Base-by-base conservation (phyloP, 1,140 invertebrate species). In the Pseudomyrmex flavicornis region DNA sequence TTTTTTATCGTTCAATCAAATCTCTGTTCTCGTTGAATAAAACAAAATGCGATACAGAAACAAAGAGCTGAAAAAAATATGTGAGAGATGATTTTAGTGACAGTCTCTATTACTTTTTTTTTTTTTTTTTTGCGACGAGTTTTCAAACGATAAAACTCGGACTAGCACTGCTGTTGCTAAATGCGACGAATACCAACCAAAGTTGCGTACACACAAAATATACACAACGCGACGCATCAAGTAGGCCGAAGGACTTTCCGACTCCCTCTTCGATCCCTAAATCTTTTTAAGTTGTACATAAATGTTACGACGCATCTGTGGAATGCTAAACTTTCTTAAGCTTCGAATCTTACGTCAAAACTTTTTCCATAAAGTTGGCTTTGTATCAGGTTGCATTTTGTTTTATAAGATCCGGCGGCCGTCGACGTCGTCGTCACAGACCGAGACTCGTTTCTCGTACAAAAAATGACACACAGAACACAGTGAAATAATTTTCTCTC, bases 231-330 rank as follows among this genome's bases (percentile, higher is more conserved):
- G 8, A 15, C 72, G 35, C 26, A 61, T 17, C 59, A 15, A 12
- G 46, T 15, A 20, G 2, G 61, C 46, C n/a, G 44, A 66, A 10
- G 20, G 10, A 12, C 63, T 66, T 15, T 26, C n/a, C 20, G 46
- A 35, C 5, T 35, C 4, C 35, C 35, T 35, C 35, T 80, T 74
- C 75, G 69, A 86, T 84, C 65, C 52, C 56, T 75, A 75, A 82
- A 87, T 87, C 85, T 85, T 82, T 61, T 85, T 70, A 82, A 70
- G 46, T 85, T 86, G 68, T 59, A 68, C 48, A 56, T 84, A 79
- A 86, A 62, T 62, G 82, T 84, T 68, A 26, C 46, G 62, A 58
- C 70, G 76, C 76, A 82, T 85, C 83, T 82, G 70, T 54, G n/a
- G 58, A 66, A 75, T 65, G 63, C 26, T 75, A 13, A 87, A 87